Evolutionary conservation across 2,888 invertebrate genomes (phyloP).

Genomic region (Aleiodes leptofemur): DNA sequence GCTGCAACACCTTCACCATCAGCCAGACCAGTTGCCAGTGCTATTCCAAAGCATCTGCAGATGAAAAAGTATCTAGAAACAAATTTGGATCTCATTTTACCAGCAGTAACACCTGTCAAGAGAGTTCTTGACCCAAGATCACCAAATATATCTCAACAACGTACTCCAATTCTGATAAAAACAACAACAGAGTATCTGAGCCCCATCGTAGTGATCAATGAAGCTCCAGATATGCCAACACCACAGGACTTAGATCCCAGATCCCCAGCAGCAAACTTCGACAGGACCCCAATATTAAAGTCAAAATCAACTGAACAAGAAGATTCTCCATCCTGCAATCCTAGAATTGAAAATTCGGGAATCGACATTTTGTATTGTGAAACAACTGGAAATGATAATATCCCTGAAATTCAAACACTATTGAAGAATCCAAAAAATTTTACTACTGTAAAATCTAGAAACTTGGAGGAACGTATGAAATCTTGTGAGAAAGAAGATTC

Average conservation of each 20-base stretch:
- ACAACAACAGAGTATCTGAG: conserved; percentile 42
- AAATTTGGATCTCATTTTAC: conserved; percentile 63
- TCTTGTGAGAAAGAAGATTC: conserved; percentile 41
- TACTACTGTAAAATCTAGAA: conserved; percentile 20
- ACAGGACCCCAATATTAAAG: conserved; percentile 68
- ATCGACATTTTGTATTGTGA: conserved; percentile 61
- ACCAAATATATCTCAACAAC: conserved; percentile 51
- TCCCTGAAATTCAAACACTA: conserved; percentile 64
- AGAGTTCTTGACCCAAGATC: conserved; percentile 52
- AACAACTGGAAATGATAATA: conserved; percentile 54
- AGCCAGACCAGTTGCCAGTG: conserved; percentile 55
- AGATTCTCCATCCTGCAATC: conserved; percentile 42
- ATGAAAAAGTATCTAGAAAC: conserved; percentile 68
- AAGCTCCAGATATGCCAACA: conserved; percentile 41
- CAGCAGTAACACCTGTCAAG: conserved; percentile 56
- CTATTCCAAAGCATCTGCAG: conserved; percentile 65
- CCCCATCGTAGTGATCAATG: conserved; percentile 33
- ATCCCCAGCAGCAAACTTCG: conserved; percentile 69
- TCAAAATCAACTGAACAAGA: conserved; percentile 56
- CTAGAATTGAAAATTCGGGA: conserved; percentile 46
- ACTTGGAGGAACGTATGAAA: conserved; percentile 43
- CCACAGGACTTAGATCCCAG: conserved; percentile 63
- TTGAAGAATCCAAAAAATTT: conserved; percentile 51
- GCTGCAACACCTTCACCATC: conserved; percentile 52
- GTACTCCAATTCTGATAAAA: conserved; percentile 57